phyloP scores from a whole-genome alignment of 2,113 vertebrate species.

The Aplodontia rufa region DNA sequence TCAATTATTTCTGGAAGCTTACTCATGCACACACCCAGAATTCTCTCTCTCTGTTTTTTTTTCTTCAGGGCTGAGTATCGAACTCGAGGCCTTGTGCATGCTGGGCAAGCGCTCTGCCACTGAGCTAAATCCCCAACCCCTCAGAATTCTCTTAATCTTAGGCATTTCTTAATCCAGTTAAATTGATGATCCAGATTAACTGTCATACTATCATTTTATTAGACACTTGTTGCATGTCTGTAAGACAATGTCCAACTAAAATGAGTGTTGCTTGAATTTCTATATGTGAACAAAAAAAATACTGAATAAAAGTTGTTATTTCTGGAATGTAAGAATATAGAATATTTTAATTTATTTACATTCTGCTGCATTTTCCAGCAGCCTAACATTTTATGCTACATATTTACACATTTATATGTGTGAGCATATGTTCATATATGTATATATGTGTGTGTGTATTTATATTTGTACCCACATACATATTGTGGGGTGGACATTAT shows the following conservation, averaged over 20 bases:
- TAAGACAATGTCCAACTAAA: neutral
- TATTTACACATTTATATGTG: neutral
- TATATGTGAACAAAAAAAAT: neutral
- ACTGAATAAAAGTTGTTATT: neutral
- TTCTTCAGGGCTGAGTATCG: too few relatives aligned
- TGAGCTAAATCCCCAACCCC: too few relatives aligned
- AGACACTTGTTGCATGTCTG: neutral
- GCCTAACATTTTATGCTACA: neutral
- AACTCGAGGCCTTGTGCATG: too few relatives aligned
- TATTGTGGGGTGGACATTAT: neutral
- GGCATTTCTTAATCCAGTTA: too few relatives aligned
- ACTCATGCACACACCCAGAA: too few relatives aligned
- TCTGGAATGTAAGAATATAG: neutral
- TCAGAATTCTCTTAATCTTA: too few relatives aligned
- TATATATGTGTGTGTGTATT: neutral
- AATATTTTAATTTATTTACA: slow-evolving; percentile 29
- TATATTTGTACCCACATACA: neutral
- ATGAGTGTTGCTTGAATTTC: neutral
- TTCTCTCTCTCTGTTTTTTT: too few relatives aligned
- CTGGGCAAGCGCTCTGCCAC: too few relatives aligned
- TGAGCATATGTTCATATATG: neutral
- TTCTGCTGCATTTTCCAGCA: neutral
- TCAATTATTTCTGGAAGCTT: too few relatives aligned
- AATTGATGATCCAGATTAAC: too few relatives aligned
- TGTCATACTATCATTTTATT: neutral